Base-by-base conservation (phyloP, 2,113 vertebrate genomes). In the Pedionomus torquatus region DNA sequence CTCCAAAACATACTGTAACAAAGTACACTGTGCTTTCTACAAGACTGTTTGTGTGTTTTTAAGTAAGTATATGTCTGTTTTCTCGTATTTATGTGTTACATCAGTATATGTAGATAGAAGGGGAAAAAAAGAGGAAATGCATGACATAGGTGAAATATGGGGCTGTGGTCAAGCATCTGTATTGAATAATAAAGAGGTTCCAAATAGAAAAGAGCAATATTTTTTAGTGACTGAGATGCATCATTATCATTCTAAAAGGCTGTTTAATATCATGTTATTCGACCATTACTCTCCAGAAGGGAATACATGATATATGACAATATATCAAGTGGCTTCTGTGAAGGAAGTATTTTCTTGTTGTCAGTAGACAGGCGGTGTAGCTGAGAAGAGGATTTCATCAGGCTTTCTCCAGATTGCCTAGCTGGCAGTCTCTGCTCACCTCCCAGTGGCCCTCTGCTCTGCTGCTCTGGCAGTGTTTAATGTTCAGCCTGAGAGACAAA, bases 381-480 rank as follows among this genome's bases (percentile, higher is more conserved):
- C 49, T 37, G 44, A 93, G 66, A 51, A 35, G 37, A 54, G 63
- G 31, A 83, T 86, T 95, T 89, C 75, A 90, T 93, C 49, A 61
- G 1, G 3, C n/a, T 80, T 91, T 81, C 52, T 94, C 25, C 57
- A 84, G 69, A 72, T 39, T 94, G 77, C 82, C 81, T 91, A 37
- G 63, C 87, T 88, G 66, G 78, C 91, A 90, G 63, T 65, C 54
- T 86, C 66, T 64, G 44, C 33, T 88, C 60, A 83, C 76, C 83
- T 96, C 87, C 71, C 88, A 26, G 51, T 74, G 83, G 64, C 82
- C 85, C 75, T 86, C 63, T 80, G 39, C 82, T 92, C 51, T 80
- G 74, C 84, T 90, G 49, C 75, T 90, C 83, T 93, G 76, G 68
- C 86, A 80, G 48, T 81, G 43, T 91, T 94, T 92, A 83, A 81